Evolutionary conservation across 2,888 invertebrate genomes (phyloP).

Genomic region (Abrostola triplasia): DNA sequence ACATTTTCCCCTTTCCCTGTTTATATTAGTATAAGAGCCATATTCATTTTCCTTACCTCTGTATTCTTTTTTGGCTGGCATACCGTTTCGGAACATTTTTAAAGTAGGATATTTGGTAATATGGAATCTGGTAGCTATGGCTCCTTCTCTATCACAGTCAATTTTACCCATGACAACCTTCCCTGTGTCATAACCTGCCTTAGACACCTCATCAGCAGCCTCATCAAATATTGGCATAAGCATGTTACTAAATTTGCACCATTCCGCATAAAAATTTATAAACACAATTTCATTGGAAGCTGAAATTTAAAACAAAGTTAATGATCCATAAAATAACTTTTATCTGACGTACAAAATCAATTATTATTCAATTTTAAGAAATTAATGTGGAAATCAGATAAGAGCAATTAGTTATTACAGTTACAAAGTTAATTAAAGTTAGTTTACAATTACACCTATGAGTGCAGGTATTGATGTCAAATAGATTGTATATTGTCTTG

Average conservation of each 20-base stretch:
- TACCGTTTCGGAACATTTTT: slow-evolving; percentile 97
- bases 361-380: slow-evolving; percentile 3
- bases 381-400: not conserved
- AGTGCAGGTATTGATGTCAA: not conserved
- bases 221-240: slow-evolving; percentile 99
- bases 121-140: slow-evolving; percentile 96
- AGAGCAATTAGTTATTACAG: not conserved
- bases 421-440: not conserved
- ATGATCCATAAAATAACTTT: not conserved
- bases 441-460: not conserved
- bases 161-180: slow-evolving; percentile 98
- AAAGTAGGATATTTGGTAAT: slow-evolving; percentile 99
- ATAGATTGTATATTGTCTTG: no score
- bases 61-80: slow-evolving; percentile 96
- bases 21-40: not conserved
- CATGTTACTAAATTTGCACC: slow-evolving; percentile 99
- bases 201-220: slow-evolving; percentile 95
- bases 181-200: slow-evolving; percentile 93
- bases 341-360: slow-evolving; percentile 5
- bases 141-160: slow-evolving; percentile 97
- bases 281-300: slow-evolving; percentile 98
- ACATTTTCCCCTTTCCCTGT: no score
- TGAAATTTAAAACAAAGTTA: slow-evolving; percentile 84
- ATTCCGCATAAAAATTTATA: slow-evolving; percentile 99
- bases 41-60: slow-evolving; percentile 89